phyloP scores from a whole-genome alignment of 2,797 vertebrate species.

The Pampus argenteus region DNA sequence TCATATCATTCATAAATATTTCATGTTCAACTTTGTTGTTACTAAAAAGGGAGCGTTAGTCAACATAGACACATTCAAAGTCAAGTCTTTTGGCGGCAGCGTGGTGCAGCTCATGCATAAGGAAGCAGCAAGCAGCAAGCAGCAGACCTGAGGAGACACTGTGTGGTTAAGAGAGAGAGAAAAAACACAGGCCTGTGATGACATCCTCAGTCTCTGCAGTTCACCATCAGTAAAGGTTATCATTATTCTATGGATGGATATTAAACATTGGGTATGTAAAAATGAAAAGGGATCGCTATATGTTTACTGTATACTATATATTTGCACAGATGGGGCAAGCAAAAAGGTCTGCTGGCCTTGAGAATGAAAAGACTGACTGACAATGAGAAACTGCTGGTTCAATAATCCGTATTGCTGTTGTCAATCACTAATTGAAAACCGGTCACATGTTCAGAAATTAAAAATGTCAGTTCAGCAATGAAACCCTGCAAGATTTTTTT shows the following conservation, averaged over 20 bases:
- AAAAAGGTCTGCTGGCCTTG: constrained; percentile 35
- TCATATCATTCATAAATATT: constrained; percentile 67
- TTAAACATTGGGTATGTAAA: not conserved
- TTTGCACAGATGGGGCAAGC: constrained; percentile 9
- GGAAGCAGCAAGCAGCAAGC: constrained; percentile 37
- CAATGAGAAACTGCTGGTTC: constrained; percentile 42
- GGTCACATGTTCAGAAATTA: constrained; percentile 22
- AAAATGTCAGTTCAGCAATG: constrained; percentile 29
- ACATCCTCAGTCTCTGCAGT: not conserved
- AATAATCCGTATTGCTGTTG: constrained; percentile 38
- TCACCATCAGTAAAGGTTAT: constrained; percentile 14
- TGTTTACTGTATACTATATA: not conserved
- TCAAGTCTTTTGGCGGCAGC: constrained; percentile 45
- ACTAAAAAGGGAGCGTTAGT: constrained; percentile 52
- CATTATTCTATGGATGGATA: not conserved
- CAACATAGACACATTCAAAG: constrained; percentile 39
- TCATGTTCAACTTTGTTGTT: constrained; percentile 52
- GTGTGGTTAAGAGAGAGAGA: constrained; percentile 28
- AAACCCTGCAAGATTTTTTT: constrained; percentile 9
- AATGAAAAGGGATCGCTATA: not conserved
- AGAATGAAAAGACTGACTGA: constrained; percentile 30
- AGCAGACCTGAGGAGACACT: constrained; percentile 24
- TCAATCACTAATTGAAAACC: constrained; percentile 42
- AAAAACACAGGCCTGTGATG: not conserved
- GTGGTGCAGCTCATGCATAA: constrained; percentile 59